Evolutionary conservation across 1,140 invertebrate genomes (phyloP).

Genomic region (Hylyphantes graminicola): DNA sequence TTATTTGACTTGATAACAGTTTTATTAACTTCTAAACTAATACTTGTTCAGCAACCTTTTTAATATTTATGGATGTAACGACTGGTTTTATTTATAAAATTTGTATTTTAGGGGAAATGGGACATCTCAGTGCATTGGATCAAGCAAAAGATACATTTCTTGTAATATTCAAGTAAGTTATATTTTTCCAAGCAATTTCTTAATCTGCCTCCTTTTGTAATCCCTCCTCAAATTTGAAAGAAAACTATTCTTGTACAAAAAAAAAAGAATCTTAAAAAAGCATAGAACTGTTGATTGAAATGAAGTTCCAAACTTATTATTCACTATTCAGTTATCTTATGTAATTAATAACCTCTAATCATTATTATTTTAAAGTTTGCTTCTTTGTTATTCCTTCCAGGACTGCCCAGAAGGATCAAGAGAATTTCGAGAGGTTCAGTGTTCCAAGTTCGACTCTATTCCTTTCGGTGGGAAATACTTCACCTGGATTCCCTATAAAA

Average conservation of each 20-base stretch:
- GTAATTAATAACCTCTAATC: background rate
- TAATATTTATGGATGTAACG: no score
- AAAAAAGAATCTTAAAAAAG: no score
- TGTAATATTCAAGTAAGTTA: constrained; percentile 83
- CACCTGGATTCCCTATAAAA: constrained; percentile 59
- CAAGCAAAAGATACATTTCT: constrained; percentile 84
- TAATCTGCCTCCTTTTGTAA: background rate
- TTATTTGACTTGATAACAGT: no score
- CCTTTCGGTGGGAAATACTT: constrained; percentile 76
- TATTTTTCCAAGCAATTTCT: constrained; percentile 60
- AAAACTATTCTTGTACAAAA: no score
- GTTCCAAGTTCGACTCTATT: constrained; percentile 80
- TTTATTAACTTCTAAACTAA: no score
- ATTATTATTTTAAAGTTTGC: background rate
- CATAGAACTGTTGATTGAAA: no score
- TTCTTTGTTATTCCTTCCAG: constrained; percentile 68
- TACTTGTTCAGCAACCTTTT: no score
- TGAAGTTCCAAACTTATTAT: no score
- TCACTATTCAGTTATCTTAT: background rate
- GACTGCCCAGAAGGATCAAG: constrained; percentile 79
- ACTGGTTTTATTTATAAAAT: no score
- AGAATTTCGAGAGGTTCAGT: constrained; percentile 89
- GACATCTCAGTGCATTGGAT: constrained; percentile 77
- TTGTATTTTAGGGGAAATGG: constrained; percentile 68
- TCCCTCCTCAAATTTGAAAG: background rate